A percentile compares a stretch with the other conserved stretches of the same genome.
Conservation (phyloP, 2,113 vertebrate species). For the Scolopax mira region DNA sequence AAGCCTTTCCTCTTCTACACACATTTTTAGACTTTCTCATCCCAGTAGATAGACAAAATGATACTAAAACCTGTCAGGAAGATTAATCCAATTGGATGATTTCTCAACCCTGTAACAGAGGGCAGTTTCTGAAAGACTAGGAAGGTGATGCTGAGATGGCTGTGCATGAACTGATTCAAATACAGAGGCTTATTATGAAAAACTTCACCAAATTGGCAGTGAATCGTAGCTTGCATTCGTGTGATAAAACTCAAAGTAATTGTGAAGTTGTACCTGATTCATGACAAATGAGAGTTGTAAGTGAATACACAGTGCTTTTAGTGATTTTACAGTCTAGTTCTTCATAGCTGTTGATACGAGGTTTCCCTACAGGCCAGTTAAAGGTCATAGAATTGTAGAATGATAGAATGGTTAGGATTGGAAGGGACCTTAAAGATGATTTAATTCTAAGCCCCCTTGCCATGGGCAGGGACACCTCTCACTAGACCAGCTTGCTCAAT, state of each 20-base stretch:
- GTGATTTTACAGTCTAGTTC: background rate
- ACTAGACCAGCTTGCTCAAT: background rate
- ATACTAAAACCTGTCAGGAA: background rate
- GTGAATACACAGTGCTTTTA: background rate
- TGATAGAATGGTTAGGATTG: background rate
- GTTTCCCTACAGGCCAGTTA: background rate
- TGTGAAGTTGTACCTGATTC: background rate
- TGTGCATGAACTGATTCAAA: background rate
- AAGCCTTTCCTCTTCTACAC: background rate
- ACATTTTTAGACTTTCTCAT: background rate
- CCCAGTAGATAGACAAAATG: background rate
- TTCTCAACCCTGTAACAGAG: background rate
- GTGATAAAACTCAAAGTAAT: background rate
- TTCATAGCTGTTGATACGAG: background rate
- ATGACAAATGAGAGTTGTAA: background rate
- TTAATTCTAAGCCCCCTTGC: background rate
- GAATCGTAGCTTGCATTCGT: background rate
- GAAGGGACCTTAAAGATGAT: background rate
- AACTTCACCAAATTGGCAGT: background rate
- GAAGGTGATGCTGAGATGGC: background rate
- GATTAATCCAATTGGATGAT: background rate
- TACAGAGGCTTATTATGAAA: background rate
- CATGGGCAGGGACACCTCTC: background rate
- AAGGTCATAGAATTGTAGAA: background rate
- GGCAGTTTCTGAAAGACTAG: background rate